phyloP scores from a whole-genome alignment of 2,113 vertebrate species.

The Galemys pyrenaicus region DNA sequence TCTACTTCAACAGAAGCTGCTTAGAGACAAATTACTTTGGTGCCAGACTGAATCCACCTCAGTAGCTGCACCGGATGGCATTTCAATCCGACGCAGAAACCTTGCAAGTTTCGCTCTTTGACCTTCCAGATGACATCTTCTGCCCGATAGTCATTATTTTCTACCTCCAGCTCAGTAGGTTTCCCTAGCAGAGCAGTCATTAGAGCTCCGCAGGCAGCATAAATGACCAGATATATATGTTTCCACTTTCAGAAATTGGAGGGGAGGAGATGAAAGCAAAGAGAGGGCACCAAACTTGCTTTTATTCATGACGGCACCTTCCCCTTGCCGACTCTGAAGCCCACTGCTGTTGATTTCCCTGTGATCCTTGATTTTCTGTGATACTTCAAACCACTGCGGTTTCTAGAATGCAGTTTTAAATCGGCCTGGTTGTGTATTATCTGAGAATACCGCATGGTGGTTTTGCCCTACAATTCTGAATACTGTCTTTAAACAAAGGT shows the following conservation, averaged over 20 bases:
- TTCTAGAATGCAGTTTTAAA: not conserved
- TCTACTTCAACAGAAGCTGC: conserved; percentile 53
- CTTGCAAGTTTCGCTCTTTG: conserved; percentile 40
- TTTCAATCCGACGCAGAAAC: not conserved
- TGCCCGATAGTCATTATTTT: conserved; percentile 67
- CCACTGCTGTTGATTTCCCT: not conserved
- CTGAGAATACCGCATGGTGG: not conserved
- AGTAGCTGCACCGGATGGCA: not conserved
- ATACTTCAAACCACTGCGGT: not conserved
- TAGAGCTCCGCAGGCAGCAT: conserved; percentile 28
- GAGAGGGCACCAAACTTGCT: not conserved
- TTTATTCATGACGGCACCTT: conserved; percentile 5
- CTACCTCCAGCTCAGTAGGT: conserved; percentile 38
- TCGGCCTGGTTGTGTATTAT: not conserved
- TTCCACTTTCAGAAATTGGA: conserved; percentile 49
- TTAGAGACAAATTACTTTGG: conserved; percentile 62
- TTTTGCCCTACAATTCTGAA: not conserved
- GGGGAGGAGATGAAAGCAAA: conserved; percentile 21
- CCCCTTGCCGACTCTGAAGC: not conserved
- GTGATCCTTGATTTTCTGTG: conserved; percentile 27
- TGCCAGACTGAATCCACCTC: conserved; percentile 18
- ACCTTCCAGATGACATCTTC: conserved; percentile 61
- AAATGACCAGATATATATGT: not conserved
- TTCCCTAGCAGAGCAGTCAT: conserved; percentile 57
- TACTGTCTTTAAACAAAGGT: conserved; percentile 39